phyloP scores from a whole-genome alignment of 2,888 invertebrate genomes.

The Drosophila greeni region DNA sequence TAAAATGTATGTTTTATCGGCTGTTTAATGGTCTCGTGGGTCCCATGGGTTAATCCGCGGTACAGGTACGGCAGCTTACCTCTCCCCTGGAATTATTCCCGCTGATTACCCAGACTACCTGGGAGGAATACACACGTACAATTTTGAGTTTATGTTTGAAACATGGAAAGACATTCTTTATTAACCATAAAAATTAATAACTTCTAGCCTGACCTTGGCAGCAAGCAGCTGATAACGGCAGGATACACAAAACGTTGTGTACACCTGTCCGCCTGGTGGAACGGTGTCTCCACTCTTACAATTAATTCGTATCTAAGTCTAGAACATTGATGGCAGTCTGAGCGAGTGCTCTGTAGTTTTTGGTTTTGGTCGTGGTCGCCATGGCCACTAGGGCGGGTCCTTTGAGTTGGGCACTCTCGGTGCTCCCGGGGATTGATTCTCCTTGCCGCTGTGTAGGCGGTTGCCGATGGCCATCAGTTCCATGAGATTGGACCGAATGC shows the following conservation, averaged over 20 bases:
- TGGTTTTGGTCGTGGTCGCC: not conserved
- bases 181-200: conserved; percentile 38
- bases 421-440: conserved; percentile 61
- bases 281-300: not conserved
- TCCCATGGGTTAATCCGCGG: not conserved
- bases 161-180: conserved; percentile 67
- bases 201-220: conserved; percentile 9
- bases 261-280: conserved; percentile 24
- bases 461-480: conserved; percentile 67
- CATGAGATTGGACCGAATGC: conserved; percentile 61
- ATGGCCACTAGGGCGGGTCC: conserved; percentile 5
- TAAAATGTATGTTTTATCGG: not conserved
- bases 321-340: conserved; percentile 50
- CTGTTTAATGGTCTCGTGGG: not conserved
- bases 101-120: conserved; percentile 1
- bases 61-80: not conserved
- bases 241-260: conserved; percentile 59
- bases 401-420: not conserved
- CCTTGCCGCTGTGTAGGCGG: conserved; percentile 65
- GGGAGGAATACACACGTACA: conserved; percentile 9
- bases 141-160: conserved; percentile 53
- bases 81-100: not conserved
- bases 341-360: conserved; percentile 50
- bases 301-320: conserved; percentile 43
- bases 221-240: conserved; percentile 2